These are phyloP conservation scores for Tachyglossus aculeatus DNA, from an alignment of 2,797 vertebrate genomes.

Conservation along the genomic window DNA sequence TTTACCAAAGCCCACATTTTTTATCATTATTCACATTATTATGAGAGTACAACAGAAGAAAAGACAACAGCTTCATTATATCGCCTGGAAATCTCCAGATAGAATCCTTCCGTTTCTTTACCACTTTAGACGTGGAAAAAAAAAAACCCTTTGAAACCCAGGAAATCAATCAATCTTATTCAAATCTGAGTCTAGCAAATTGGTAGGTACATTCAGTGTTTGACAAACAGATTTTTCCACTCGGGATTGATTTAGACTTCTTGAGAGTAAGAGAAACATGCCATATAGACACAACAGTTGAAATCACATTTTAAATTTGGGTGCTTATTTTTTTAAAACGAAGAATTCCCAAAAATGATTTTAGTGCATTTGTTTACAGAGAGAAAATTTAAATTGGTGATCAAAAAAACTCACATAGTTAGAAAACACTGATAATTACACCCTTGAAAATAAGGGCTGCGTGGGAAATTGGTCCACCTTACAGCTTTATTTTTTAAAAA, in stretches of 20 bases:
- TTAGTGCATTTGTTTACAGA: conserved; percentile 29
- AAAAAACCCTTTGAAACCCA: too few relatives aligned
- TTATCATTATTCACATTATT: too few relatives aligned
- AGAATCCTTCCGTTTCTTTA: too few relatives aligned
- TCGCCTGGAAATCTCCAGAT: too few relatives aligned
- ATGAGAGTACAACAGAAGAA: too few relatives aligned
- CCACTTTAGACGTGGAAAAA: too few relatives aligned
- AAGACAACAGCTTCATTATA: too few relatives aligned
- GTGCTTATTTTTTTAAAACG: conserved; percentile 12
- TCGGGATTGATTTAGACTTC: neutral
- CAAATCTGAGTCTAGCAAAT: too few relatives aligned
- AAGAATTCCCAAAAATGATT: conserved; percentile 18
- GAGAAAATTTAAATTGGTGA: neutral
- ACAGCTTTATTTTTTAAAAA: neutral
- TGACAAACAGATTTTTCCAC: neutral
- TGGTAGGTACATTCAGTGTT: conserved; percentile 9
- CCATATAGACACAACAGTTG: neutral
- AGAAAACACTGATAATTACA: neutral
- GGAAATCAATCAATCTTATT: too few relatives aligned
- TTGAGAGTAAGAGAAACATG: neutral
- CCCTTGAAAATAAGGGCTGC: neutral
- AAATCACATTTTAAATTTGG: conserved; percentile 20
- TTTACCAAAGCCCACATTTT: too few relatives aligned
- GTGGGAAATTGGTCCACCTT: conserved; percentile 28
- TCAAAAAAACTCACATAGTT: neutral